Conservation (phyloP, 2,888 invertebrate species). For the Stenodera caucasica region DNA sequence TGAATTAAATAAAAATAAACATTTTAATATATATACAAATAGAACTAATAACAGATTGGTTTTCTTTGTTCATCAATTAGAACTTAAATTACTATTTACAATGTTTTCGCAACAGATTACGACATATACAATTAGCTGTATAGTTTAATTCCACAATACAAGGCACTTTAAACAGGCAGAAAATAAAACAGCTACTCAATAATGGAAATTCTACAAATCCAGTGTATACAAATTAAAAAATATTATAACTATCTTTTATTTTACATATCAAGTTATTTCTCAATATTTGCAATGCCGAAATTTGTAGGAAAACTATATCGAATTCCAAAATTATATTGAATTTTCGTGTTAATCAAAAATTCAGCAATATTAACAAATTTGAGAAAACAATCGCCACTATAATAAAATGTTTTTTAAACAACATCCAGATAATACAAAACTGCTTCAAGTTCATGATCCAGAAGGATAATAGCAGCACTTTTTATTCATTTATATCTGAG, state of each 20-base stretch:
- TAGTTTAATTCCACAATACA: slow-evolving; percentile 15
- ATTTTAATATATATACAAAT: slow-evolving; percentile 48
- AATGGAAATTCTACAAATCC: slow-evolving; percentile 7
- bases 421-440: too few relatives aligned
- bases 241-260: too few relatives aligned
- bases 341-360: too few relatives aligned
- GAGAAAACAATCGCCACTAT: too few relatives aligned
- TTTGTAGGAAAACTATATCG: too few relatives aligned
- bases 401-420: too few relatives aligned
- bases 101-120: slow-evolving; percentile 23
- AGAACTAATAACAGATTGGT: slow-evolving; percentile 41
- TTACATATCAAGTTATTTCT: too few relatives aligned
- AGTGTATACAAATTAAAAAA: slow-evolving; percentile 15
- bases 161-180: slow-evolving; percentile 25
- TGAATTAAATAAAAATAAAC: slow-evolving; percentile 49
- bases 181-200: slow-evolving; percentile 11
- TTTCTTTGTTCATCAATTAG: slow-evolving; percentile 37
- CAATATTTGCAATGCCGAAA: too few relatives aligned
- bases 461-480: too few relatives aligned
- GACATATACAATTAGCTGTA: slow-evolving; percentile 20
- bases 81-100: slow-evolving; percentile 43
- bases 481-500: slow-evolving; percentile 21
- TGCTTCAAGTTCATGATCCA: too few relatives aligned
- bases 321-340: too few relatives aligned
- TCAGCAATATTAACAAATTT: too few relatives aligned